Evolutionary conservation across 2,113 vertebrate species (phyloP), one percentile per base, ranked within the genome.

Genomic region (Pseudopodoces humilis): DNA sequence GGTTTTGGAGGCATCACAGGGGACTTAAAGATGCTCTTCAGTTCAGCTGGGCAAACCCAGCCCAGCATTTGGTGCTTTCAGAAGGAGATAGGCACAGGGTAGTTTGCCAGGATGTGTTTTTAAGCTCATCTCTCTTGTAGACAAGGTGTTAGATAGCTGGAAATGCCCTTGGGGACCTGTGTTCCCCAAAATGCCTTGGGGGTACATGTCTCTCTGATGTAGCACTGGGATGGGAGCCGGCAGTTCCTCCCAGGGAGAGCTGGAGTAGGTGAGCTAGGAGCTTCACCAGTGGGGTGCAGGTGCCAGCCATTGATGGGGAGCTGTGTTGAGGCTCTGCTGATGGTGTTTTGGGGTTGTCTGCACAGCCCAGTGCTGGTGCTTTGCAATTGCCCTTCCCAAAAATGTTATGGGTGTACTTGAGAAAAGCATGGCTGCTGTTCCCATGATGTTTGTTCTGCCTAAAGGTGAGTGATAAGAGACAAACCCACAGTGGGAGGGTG

Each of bases 361-460:
- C 28, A 6, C 27, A 15, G 10, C 55, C 4, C 31, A 30, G 47
- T 49, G 59, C 55, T 4, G 0, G 16, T 4, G 1, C 53, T 27
- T 24, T 49, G 44, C 1, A 0, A 2, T 35, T 52, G 12, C 43
- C 52, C 15, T 62, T 65, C 60, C 52, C 12, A 19, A 24, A 62
- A 30, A 39, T 4, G 28, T 46, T n/a, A 2, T 0, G 3, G 3
- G 1, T 58, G 37, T 71, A 3, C 39, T 27, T 37, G 8, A 70
- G 65, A 18, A 58, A n/a, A 59, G 28, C 62, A 6, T 1, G 0
- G 1, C 55, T 71, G 46, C 63, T 18, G 1, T 64, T 59, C 4
- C n/a, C 3, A 0, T 39, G 30, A 2, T 35, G 62, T 37, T 86
- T 77, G 23, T 44, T 37, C 76, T 92, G 65, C 76, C 76, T 46